phyloP scores from a whole-genome alignment of 2,113 vertebrate genomes.

The Carollia perspicillata region DNA sequence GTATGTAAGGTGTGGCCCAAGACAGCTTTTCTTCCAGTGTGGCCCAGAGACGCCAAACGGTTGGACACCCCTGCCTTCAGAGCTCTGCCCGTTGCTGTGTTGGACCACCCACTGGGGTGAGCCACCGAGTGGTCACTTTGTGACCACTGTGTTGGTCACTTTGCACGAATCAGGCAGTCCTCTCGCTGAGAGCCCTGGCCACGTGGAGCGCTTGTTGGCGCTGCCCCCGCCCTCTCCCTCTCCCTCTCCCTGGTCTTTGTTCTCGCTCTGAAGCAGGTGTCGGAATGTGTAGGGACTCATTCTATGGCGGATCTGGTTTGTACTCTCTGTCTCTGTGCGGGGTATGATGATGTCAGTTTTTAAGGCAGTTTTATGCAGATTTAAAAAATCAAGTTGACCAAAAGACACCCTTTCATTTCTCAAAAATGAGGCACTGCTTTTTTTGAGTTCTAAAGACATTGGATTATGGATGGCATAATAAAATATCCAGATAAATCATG shows the following conservation, averaged over 20 bases:
- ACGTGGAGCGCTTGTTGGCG: fast-evolving
- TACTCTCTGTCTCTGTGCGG: background rate
- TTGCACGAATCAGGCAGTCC: too few species aligned
- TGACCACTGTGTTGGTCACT: too few species aligned
- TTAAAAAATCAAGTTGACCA: background rate
- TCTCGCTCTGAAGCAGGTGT: background rate
- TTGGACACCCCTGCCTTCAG: too few species aligned
- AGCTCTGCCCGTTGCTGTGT: background rate
- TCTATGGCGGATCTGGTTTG: background rate
- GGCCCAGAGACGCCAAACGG: too few species aligned
- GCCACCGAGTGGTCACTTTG: fast-evolving
- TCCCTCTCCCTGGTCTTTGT: background rate
- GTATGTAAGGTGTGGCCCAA: too few species aligned
- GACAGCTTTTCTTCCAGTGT: too few species aligned
- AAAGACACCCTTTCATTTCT: background rate
- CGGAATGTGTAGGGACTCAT: background rate
- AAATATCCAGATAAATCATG: background rate
- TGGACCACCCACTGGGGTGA: background rate
- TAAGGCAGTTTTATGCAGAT: background rate
- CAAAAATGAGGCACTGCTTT: background rate
- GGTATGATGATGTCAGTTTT: background rate
- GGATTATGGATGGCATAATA: background rate
- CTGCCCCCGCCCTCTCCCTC: fast-evolving
- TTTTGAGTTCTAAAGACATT: background rate
- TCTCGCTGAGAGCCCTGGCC: fast-evolving